Percentiles rank a stretch among this genome's conserved stretches.
Evolutionary conservation across 2,797 vertebrate species (phyloP).

Genomic region (Chloroceryle amazona): DNA sequence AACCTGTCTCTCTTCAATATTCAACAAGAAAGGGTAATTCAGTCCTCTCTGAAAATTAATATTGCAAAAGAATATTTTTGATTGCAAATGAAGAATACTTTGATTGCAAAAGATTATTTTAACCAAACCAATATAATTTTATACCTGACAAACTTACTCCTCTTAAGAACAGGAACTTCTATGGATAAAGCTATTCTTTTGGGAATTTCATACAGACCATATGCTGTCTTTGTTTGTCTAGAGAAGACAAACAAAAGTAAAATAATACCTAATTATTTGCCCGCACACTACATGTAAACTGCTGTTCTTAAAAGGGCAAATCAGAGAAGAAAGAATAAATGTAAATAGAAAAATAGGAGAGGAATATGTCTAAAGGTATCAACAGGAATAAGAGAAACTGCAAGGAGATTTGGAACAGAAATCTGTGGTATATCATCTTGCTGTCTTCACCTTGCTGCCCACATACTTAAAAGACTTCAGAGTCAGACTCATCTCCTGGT

Average conservation of each 20-base stretch:
- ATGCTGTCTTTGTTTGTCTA: not conserved
- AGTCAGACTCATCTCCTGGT: slow-evolving; percentile 46
- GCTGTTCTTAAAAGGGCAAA: not conserved
- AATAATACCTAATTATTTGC: not conserved
- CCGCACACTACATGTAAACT: not conserved
- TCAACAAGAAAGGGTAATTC: not conserved
- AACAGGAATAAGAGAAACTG: not conserved
- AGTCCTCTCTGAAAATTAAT: not conserved
- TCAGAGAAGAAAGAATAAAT: not conserved
- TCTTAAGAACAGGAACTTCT: not conserved
- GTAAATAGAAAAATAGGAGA: not conserved
- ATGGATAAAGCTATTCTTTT: not conserved
- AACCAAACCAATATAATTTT: not conserved
- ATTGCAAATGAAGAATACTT: not conserved
- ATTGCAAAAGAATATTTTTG: not conserved
- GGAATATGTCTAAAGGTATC: not conserved
- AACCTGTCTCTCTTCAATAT: not conserved
- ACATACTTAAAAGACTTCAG: slow-evolving; percentile 28
- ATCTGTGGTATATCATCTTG: not conserved
- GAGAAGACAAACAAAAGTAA: not conserved
- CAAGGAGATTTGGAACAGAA: slow-evolving; percentile 3
- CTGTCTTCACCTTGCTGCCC: slow-evolving; percentile 55
- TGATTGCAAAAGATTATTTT: not conserved
- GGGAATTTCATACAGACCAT: not conserved
- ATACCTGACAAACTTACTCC: not conserved